phyloP scores from a whole-genome alignment of 2,888 invertebrate genomes.

The Callimorpha dominula region DNA sequence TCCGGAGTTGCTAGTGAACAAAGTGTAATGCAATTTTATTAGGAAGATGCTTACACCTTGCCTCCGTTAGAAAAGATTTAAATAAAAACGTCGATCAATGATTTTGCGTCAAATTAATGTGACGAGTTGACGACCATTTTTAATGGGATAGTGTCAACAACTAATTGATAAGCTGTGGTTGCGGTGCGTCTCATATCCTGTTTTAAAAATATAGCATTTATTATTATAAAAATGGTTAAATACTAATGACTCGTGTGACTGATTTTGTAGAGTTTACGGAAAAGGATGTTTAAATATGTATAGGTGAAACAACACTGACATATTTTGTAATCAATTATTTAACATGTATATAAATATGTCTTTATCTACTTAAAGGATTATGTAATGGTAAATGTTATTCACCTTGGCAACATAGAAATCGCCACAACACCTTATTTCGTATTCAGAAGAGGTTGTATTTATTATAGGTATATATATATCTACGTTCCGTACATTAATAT shows the following conservation, averaged over 20 bases:
- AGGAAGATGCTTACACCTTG: background rate
- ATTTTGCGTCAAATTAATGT: background rate
- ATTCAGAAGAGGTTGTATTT: conserved; percentile 43
- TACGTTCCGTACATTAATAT: conserved; percentile 53
- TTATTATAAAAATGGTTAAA: background rate
- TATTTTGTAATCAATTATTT: background rate
- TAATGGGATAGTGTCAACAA: background rate
- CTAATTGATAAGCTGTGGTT: background rate
- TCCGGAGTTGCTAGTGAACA: background rate
- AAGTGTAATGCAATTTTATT: too few relatives aligned
- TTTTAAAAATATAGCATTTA: background rate
- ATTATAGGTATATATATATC: conserved; percentile 26
- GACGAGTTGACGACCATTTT: background rate
- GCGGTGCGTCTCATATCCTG: background rate
- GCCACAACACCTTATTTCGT: conserved; percentile 44
- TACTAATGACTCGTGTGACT: background rate
- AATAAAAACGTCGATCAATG: background rate
- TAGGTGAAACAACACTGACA: background rate
- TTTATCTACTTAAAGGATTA: background rate
- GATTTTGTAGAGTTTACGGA: background rate
- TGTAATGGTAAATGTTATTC: background rate
- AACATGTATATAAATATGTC: background rate
- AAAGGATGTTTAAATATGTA: background rate
- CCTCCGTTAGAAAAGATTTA: background rate
- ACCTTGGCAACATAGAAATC: conserved; percentile 16